Evolutionary conservation across 2,797 vertebrate genomes (phyloP), one percentile per base, ranked within the genome.

Genomic region (Molossus molossus): DNA sequence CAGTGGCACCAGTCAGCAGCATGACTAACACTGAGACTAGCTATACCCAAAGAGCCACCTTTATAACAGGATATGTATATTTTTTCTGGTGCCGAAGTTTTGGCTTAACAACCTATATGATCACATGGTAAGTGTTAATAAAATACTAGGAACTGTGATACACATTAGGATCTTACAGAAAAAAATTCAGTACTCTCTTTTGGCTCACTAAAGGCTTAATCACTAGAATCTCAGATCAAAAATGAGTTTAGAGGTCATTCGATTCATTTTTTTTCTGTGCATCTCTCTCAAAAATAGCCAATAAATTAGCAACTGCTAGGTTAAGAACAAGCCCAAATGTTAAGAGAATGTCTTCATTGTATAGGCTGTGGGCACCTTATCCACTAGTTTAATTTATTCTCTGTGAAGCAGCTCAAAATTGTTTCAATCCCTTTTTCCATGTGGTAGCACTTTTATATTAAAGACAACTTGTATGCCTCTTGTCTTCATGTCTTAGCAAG

Each of bases 11-110:
- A 90, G 13, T 17, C 21, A 87, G 48, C 15, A 62, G 70, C 20
- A 60, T 55, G 65, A 92, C 29, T 70, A 8, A 90, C 79, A 21
- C 12, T n/a, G 37, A 50, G 7, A 87, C 77, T 25, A 85, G 10
- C n/a, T 76, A 9, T 88, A n/a, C 45, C 17, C 76, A 91, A 85
- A 96, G 55, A 97, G 8, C 3, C 57, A 50, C 2, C 53, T 95
- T 96, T 73, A 50, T 2, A 57, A 64, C 12, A 70, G 2, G 6
- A 81, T 57, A 27, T 79, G 18, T n/a, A n/a, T 45, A 29, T 40
- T 50, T 87, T 96, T 81, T 40, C 29, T 84, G 12, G 9, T 85
- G 50, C 65, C 21, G 53, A 27, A 57, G 12, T 67, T 92, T 81
- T 69, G 37, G 21, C 21, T 89, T 79, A 58, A 64, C 4, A 73